Conservation (phyloP, 2,888 invertebrate species). For the Oscheius onirici region DNA sequence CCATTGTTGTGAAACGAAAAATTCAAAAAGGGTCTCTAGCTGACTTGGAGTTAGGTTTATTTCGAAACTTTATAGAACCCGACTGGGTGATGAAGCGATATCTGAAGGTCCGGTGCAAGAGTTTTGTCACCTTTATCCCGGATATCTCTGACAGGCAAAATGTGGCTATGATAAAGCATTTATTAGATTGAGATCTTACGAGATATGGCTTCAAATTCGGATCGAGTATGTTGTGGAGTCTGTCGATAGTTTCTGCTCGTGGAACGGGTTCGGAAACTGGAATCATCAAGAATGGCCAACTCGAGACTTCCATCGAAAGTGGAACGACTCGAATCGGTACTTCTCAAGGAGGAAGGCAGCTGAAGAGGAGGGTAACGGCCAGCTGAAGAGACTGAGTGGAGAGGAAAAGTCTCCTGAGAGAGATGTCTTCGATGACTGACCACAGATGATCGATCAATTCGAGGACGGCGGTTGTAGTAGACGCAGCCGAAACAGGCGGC, state of each 20-base stretch:
- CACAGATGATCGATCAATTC: slow-evolving; percentile 20
- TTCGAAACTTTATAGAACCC: no score
- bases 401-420: background rate
- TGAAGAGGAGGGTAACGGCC: slow-evolving; percentile 6
- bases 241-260: slow-evolving; percentile 9
- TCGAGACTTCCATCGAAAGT: slow-evolving; percentile 11
- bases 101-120: no score
- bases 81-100: no score
- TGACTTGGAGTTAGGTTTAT: no score
- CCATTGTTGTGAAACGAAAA: no score
- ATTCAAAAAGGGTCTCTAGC: no score
- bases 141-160: background rate
- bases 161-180: background rate
- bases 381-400: background rate
- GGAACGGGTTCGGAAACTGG: slow-evolving; percentile 16
- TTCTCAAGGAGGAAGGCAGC: slow-evolving; percentile 1
- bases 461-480: slow-evolving; percentile 23
- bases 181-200: slow-evolving; percentile 27
- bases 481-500: background rate
- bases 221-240: background rate
- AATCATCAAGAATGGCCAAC: slow-evolving; percentile 14
- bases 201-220: slow-evolving; percentile 7
- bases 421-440: slow-evolving; percentile 6
- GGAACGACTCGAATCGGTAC: slow-evolving; percentile 8
- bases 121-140: background rate